Evolutionary conservation across 1,140 invertebrate species (phyloP), one percentile per base, ranked within the genome.

Genomic region (Diorhabda elongata): DNA sequence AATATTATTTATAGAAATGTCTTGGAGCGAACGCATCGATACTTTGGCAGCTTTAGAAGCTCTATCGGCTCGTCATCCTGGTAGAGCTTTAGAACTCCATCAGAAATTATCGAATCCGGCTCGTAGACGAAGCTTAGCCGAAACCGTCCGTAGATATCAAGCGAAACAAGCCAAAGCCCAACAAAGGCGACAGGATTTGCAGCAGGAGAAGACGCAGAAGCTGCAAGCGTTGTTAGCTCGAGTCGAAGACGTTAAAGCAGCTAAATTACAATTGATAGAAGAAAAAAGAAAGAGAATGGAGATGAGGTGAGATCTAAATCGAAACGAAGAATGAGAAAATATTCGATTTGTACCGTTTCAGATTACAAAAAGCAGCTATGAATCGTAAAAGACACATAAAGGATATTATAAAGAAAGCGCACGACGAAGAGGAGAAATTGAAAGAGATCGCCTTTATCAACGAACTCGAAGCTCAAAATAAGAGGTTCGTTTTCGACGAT

Each of bases 391-490:
- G 91, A 74, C 86, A 87, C 74, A 76, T 89, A 0, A 86, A 85
- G 76, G 91, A 92, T 69, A 95, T 97, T 73, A 90, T 97, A 2
- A 88, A 90, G 67, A 98, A 98, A 82, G 97, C 97, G 2, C 96
- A 98, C 75, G 97, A 98, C 76, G 97, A 99, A 82, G 96, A 98
- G 73, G 94, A 96, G 58, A 98, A 99, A 82, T 85, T 96, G 0
- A 94, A 95, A 75, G 97, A 98, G 85, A 98, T 99, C 69, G 96
- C 95, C 44, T 99, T 99, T 81, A 99, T 98, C 65, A 98, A 98
- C 82, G 93, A 94, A 77, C 82, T 98, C 3, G 95, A 98, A 79
- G 96, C 96, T 2, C 94, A 98, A 82, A 98, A 98, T 81, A 93
- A 97, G 76, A 84, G 93, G 78, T 79, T 67, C 26, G 63, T 4